A percentile compares a stretch with the other conserved stretches of the same genome.
These are phyloP conservation scores for Apus apus DNA, from an alignment of 2,113 vertebrate species.

Conservation along the genomic window DNA sequence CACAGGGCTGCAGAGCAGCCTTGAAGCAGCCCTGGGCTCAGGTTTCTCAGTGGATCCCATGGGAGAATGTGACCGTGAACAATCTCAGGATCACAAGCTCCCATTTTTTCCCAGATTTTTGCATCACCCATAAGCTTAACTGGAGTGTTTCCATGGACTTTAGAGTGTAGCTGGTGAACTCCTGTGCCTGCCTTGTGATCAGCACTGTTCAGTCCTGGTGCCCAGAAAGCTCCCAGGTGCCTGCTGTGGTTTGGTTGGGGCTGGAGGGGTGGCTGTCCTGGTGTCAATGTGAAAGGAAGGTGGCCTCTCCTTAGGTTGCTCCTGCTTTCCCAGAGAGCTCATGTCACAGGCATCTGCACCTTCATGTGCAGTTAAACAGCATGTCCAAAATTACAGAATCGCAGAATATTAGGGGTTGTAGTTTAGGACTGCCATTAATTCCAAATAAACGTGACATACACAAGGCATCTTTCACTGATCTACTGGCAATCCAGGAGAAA, in stretches of 20 bases:
- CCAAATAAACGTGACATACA: neutral
- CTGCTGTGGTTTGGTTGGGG: neutral
- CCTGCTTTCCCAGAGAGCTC: neutral
- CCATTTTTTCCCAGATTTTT: neutral
- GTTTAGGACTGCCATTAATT: neutral
- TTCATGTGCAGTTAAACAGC: neutral
- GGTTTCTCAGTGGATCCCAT: neutral
- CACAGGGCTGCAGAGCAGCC: neutral
- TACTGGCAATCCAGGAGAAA: neutral
- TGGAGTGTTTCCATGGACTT: neutral
- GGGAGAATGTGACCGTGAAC: neutral
- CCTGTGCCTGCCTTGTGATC: fast-evolving
- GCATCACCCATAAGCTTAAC: neutral
- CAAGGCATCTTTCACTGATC: neutral
- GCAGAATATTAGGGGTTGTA: neutral
- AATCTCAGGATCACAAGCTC: neutral
- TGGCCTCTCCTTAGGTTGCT: neutral
- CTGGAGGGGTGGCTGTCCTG: neutral
- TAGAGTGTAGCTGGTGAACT: neutral
- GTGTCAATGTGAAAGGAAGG: neutral
- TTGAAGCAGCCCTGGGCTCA: neutral
- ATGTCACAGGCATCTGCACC: fast-evolving
- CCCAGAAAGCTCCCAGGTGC: neutral
- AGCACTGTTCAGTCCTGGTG: neutral
- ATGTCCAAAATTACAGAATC: neutral